These are phyloP conservation scores for Himalopsyche phryganea DNA, from an alignment of 1,140 invertebrate species.

Conservation along the genomic window DNA sequence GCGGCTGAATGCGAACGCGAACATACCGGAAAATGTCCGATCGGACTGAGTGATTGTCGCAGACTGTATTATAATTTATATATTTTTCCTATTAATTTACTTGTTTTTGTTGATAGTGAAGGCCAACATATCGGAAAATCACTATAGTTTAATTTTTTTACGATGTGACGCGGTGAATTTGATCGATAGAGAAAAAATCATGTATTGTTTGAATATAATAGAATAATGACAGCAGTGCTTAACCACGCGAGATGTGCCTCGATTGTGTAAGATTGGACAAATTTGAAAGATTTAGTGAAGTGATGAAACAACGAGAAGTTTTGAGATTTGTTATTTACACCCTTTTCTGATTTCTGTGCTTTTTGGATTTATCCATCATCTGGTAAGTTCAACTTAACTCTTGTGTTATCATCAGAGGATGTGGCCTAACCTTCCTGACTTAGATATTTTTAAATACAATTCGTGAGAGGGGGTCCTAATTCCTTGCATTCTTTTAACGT, in stretches of 20 bases:
- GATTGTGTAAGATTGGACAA: slow-evolving; percentile 9
- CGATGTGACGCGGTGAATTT: too few relatives aligned
- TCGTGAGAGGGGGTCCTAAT: slow-evolving; percentile 9
- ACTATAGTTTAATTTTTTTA: too few relatives aligned
- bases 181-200: too few relatives aligned
- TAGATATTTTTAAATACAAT: slow-evolving; percentile 6
- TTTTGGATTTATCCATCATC: neutral
- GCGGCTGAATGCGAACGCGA: neutral
- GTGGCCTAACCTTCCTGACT: slow-evolving; percentile 21
- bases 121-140: too few relatives aligned
- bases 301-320: slow-evolving; percentile 8
- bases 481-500: neutral
- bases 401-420: slow-evolving; percentile 3
- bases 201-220: neutral
- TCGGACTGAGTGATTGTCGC: too few relatives aligned
- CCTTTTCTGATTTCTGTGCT: neutral
- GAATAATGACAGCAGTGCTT: slow-evolving; percentile 15
- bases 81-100: too few relatives aligned
- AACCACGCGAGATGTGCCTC: slow-evolving; percentile 19
- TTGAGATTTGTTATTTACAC: slow-evolving; percentile 4
- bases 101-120: too few relatives aligned
- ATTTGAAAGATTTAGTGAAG: slow-evolving; percentile 2
- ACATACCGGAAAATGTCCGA: slow-evolving; percentile 2
- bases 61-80: too few relatives aligned
- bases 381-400: slow-evolving; percentile 3